Evolutionary conservation across 2,797 vertebrate species (phyloP).

Genomic region (Enteromius trimaculatus): DNA sequence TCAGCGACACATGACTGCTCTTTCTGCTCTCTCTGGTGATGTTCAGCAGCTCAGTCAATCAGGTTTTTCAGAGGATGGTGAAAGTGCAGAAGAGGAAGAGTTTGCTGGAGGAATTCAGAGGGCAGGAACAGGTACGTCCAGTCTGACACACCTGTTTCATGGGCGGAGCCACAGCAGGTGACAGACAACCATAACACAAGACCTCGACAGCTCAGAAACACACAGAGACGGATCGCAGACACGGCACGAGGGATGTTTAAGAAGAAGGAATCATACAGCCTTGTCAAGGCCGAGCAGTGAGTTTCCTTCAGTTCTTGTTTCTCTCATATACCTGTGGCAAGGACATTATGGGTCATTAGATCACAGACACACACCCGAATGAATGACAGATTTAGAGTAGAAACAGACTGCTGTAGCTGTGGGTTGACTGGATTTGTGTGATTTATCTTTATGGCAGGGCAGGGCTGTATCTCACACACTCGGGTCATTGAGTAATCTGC

Average conservation of each 20-base stretch:
- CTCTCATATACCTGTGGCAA: neutral
- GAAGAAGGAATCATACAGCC: slow-evolving; percentile 63
- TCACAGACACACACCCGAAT: neutral
- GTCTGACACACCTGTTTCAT: slow-evolving; percentile 69
- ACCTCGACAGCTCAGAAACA: neutral
- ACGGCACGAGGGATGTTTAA: slow-evolving; percentile 68
- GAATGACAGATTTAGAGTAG: neutral
- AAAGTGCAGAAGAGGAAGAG: neutral
- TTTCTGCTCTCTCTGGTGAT: neutral
- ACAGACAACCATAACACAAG: slow-evolving; percentile 64
- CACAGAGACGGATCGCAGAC: slow-evolving; percentile 45
- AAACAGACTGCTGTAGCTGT: neutral
- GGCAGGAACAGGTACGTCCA: slow-evolving; percentile 74
- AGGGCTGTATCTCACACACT: slow-evolving; percentile 14
- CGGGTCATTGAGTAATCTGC: neutral
- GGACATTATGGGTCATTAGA: neutral
- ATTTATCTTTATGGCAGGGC: slow-evolving; percentile 56
- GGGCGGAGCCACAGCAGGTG: slow-evolving; percentile 72
- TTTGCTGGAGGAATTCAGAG: slow-evolving; percentile 2
- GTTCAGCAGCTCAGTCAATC: neutral
- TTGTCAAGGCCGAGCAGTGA: slow-evolving; percentile 71
- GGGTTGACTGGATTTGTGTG: neutral
- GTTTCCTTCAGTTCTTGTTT: slow-evolving; percentile 50
- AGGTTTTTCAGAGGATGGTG: neutral
- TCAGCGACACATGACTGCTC: neutral